Base-by-base conservation (phyloP, 2,888 invertebrate species). In the Antitype chi region DNA sequence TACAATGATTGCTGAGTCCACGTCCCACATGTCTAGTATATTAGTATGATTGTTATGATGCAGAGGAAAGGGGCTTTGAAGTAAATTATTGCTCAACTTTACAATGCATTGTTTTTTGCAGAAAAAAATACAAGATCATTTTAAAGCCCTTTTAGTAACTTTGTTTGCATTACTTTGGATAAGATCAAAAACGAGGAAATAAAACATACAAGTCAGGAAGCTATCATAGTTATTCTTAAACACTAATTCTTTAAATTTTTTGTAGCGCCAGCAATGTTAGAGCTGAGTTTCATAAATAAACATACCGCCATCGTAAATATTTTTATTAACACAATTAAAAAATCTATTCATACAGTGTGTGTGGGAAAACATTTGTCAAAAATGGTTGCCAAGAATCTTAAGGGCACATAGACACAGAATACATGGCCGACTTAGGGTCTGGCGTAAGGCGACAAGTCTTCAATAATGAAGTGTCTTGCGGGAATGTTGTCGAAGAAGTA, bases 391-490 rank as follows among this genome's bases (percentile, higher is more conserved):
- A 49, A n/a, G 7, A n/a, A 52, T 32, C 8, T 43, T 32, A 23
- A 5, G 3, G 3, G 25, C 2, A 52, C n/a, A 2, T 23, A 1
- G 9, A 32, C 17, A 49, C 38, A 47, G 0, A 60, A 1, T 47
- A 49, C 8, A 25, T 17, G 32, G 0, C 0, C 3, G 53, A 63
- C 43, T 74, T 52, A 88, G 15, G 84, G 82, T 74, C 77, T 87
- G 9, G 89, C 72, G 62, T 90, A 92, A 32, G 86, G 85, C 8
- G 88, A 76, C 52, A 93, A 78, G 79, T 94, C 93, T 28, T 94
- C 93, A 32, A 80, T 78, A 6, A 92, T 85, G 70, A 79, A 93
- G 20, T 89, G 20, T n/a, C 84, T 90, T 8, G 91, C 85, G 25
- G 94, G 90, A 11, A 90, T 82, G 0, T 59, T 75, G 4, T 89